Evolutionary conservation across 64 coral and sea anemone genomes (phyloP), one percentile per base, ranked within the genome.

Genomic region (Pachyseris speciosa): DNA sequence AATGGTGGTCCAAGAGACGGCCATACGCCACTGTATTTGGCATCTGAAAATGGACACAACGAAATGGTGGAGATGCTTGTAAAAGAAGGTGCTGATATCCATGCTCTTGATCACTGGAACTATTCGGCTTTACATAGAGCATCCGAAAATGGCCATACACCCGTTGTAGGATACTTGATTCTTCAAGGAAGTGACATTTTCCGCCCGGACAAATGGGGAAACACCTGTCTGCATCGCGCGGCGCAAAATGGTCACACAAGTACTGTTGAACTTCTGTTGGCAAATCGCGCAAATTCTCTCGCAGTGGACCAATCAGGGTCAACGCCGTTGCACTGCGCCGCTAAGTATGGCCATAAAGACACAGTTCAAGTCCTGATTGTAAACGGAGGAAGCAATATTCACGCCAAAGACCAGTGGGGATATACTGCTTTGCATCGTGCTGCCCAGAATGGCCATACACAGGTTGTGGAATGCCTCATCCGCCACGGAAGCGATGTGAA

Each of bases 31-130:
- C 20, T 96, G 13, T 86, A 96, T 64, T 37, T 91, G 80, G 94
- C 94, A 37, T 91, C 94, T 2, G 88, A 96, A 45, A 96, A 96
- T 75, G 94, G 94, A 31, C 86, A 96, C 55, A 52, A 64, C 20
- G 64, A 70, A 41, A 71, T 88, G 20, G 52, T 90, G 37, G 70
- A 96, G 20, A 42, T 96, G 0, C 63, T 96, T 37, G 43, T 77
- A 25, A 76, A 41, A 29, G 78, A 59, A 30, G 71, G 89, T 6
- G 90, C 75, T 34, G 45, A 93, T 16, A 16, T 93, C 8, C 58
- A 92, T 44, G 83, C 78, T 40, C 88, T 72, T 64, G 94, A 96
- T 67, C 84, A 89, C 19, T 96, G 94, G 86, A 69, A 89, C 17
- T 92, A 69, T 55, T 92, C 94, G 8, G 66, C 94, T 17, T 40